Percentiles rank a stretch among this genome's conserved stretches.
These are phyloP conservation scores for Standfussiana lucernea DNA, from an alignment of 2,888 invertebrate species.

Conservation along the genomic window DNA sequence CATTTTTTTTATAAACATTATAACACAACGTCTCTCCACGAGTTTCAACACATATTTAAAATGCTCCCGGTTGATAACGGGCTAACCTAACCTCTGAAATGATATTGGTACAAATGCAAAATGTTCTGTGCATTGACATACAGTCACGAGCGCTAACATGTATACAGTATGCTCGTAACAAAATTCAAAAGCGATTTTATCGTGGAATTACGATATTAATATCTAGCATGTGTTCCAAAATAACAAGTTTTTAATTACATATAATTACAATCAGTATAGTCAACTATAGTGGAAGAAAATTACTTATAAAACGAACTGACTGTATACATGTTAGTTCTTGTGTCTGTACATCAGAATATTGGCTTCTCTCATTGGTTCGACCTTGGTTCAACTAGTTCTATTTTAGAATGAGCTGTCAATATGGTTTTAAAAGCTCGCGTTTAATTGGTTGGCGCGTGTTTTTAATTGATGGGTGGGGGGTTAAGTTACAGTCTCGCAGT, in stretches of 20 bases:
- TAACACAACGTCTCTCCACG: conserved; percentile 24
- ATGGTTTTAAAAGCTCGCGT: conserved; percentile 24
- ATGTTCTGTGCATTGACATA: neutral
- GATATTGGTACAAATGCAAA: conserved; percentile 31
- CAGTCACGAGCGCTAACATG: neutral
- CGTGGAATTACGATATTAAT: neutral
- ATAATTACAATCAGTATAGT: neutral
- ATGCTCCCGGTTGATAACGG: conserved; percentile 26
- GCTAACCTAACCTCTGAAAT: conserved; percentile 39
- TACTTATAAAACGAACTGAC: neutral
- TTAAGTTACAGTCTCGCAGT: conserved; percentile 8
- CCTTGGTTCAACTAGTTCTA: conserved; percentile 45
- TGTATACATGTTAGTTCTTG: neutral
- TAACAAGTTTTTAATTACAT: neutral
- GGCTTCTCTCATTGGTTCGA: conserved; percentile 41
- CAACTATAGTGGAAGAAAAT: neutral
- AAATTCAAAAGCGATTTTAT: neutral
- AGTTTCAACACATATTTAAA: conserved; percentile 31
- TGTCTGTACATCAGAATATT: conserved; percentile 43
- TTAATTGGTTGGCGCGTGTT: conserved; percentile 44
- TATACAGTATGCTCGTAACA: neutral
- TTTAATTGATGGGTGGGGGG: conserved; percentile 35
- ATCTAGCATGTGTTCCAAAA: neutral
- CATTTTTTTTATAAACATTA: conserved; percentile 18
- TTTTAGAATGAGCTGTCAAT: conserved; percentile 47